Evolutionary conservation across 2,888 invertebrate genomes (phyloP).

Genomic region (Griposia aprilina): DNA sequence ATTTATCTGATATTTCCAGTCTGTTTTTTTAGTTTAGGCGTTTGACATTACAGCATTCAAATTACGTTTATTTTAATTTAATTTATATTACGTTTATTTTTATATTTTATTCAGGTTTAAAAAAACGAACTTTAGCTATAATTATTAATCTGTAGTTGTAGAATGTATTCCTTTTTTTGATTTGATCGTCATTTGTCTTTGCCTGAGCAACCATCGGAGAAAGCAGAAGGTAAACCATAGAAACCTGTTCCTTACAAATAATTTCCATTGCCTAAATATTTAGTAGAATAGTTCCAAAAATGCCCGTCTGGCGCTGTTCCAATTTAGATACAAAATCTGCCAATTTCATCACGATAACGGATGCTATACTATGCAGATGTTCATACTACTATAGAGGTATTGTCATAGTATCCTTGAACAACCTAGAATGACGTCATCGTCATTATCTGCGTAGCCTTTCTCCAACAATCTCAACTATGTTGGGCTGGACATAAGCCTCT

Average conservation of each 20-base stretch:
- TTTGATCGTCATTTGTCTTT: not conserved
- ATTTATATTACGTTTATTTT: too few relatives aligned
- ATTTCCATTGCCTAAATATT: not conserved
- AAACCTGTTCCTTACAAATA: not conserved
- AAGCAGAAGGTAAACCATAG: not conserved
- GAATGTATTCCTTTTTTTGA: not conserved
- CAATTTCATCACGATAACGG: not conserved
- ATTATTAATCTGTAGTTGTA: not conserved
- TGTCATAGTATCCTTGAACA: constrained; percentile 5
- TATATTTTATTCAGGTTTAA: too few relatives aligned
- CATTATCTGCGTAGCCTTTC: not conserved
- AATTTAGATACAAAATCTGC: not conserved
- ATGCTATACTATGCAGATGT: not conserved
- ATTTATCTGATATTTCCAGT: too few relatives aligned
- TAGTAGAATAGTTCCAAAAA: too few relatives aligned
- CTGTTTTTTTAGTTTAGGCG: too few relatives aligned
- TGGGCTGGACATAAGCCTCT: not conserved
- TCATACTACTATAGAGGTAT: not conserved
- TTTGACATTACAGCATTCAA: too few relatives aligned
- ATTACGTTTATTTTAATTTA: too few relatives aligned
- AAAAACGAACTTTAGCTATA: too few relatives aligned
- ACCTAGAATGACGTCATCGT: not conserved
- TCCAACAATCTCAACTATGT: not conserved
- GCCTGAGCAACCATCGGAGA: not conserved
- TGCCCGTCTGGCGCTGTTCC: not conserved